Evolutionary conservation across 1,140 invertebrate genomes (phyloP), one percentile per base, ranked within the genome.

Genomic region (Rhizoglyphus robini): DNA sequence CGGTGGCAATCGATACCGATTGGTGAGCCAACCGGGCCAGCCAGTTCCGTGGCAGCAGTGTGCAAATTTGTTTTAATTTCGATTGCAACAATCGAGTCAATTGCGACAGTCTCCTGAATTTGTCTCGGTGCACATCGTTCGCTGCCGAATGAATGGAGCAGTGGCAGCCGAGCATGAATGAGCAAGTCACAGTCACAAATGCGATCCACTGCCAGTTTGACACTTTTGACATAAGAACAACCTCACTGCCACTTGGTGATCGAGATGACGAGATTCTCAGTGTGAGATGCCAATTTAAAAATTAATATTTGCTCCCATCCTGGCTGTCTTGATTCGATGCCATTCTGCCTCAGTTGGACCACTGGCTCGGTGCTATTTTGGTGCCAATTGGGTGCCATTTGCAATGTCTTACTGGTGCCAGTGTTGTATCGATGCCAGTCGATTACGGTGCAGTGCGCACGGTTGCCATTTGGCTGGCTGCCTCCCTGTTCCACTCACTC

Each of bases 1-100:
- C 8, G 8, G 23, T 8, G 15, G 8, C 8, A 54, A 54, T 54
- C 51, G 51, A 54, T 54, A 54, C 51, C 51, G 51, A 54, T 54
- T 54, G 51, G n/a, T n/a, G n/a, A n/a, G n/a, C n/a, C n/a, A n/a
- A n/a, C n/a, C n/a, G n/a, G 36, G 18, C 18, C 36, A 41, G 8
- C 8, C 31, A 54, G 20, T 54, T 54, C 51, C 15, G 51, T 54
- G 51, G 20, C 20, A 20, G 51, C 51, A 32, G 8, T 54, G 8
- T 54, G 51, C 51, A 54, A 32, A 54, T 54, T 54, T 54, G 51
- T 54, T 54, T 54, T 54, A 54, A 54, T 54, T 54, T 54, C 51
- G 23, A 54, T 54, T 54, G 51, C 23, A 54, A 54, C 51, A 54
- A 54, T 54, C 51, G 51, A 54, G 51, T 23, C 51, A 54, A 54